Evolutionary conservation across 2,888 invertebrate species (phyloP), one percentile per base, ranked within the genome.

Genomic region (Sphaeridia pumilis): DNA sequence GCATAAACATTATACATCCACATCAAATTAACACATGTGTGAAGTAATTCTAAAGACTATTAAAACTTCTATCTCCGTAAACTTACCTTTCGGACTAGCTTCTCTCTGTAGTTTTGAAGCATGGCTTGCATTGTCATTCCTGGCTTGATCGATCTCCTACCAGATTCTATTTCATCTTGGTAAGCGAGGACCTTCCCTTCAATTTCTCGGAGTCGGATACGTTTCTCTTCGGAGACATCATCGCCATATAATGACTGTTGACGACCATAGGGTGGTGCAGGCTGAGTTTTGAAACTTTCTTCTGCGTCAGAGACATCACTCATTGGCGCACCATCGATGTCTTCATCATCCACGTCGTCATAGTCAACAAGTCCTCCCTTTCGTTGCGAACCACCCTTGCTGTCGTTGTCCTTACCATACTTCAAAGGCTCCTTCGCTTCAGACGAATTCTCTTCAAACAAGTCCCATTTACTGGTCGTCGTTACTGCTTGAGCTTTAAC

Each of bases 171-270:
- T 70, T 94, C 94, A 74, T 95, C 95, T 71, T 92, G 90, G 75
- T 92, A 95, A 70, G 88, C 87, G 74, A 95, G 79, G 49, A 89
- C 87, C 74, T 90, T 89, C 63, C 94, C 81, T 75, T 97, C 97
- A 66, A 98, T 87, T 71, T 95, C 94, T 24, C 95, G 78, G 54
- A 89, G 71, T 67, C 82, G 80, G 60, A 76, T 78, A 43, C 88
- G 80, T 65, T 82, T 77, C 67, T 84, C 81, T 67, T 82, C 82
- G 50, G 76, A 77, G 63, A 75, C 77, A 14, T 52, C 56, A 26
- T 34, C 45, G 5, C 14, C 21, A 4, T 7, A 12, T 46, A 7
- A n/a, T 17, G 47, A 47, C 14, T 22, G n/a, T 22, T 14, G 17
- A 24, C 28, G 45, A 26, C 22, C 28, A 36, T 12, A 12, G 26